Evolutionary conservation across 2,113 vertebrate genomes (phyloP).

Genomic region (Lampris megalopsis): DNA sequence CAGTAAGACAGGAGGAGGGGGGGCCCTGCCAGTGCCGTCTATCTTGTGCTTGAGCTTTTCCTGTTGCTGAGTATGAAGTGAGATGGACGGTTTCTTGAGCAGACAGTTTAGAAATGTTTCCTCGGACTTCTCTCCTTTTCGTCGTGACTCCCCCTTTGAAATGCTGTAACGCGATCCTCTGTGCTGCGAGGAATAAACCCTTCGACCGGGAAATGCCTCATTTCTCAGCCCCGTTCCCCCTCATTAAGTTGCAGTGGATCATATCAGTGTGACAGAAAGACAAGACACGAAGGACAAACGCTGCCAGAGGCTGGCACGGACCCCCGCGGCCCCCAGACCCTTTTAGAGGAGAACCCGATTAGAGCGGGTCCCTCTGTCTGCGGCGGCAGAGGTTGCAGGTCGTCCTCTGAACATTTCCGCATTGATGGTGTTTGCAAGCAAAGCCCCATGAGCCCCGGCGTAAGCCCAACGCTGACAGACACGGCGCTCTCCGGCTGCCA

Average conservation of each 20-base stretch:
- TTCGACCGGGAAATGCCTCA: conserved; percentile 73
- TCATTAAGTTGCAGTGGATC: conserved; percentile 72
- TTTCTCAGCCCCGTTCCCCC: conserved; percentile 69
- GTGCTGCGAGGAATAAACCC: conserved; percentile 68
- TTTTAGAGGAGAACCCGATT: conserved; percentile 64
- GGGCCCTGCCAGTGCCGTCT: conserved; percentile 17
- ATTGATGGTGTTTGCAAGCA: conserved; percentile 62
- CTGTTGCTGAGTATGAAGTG: conserved; percentile 25
- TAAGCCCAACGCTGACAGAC: conserved; percentile 57
- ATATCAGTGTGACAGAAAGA: conserved; percentile 67
- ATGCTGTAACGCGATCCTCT: conserved; percentile 67
- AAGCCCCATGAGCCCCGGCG: conserved; percentile 40
- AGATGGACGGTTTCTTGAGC: conserved; percentile 17
- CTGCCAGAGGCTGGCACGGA: conserved; percentile 68
- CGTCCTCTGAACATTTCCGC: conserved; percentile 42
- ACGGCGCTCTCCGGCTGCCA: conserved; percentile 52
- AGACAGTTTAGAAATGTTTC: conserved; percentile 23
- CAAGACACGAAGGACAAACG: conserved; percentile 47
- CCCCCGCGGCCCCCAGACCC: conserved; percentile 72
- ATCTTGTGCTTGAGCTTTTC: conserved; percentile 10
- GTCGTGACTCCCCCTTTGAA: conserved; percentile 28
- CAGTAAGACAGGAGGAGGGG: neutral
- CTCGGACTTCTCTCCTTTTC: neutral
- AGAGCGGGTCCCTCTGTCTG: conserved; percentile 45
- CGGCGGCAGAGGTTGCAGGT: conserved; percentile 68